Conservation (phyloP, 2,113 vertebrate species). For the Edolisoma coerulescens region DNA sequence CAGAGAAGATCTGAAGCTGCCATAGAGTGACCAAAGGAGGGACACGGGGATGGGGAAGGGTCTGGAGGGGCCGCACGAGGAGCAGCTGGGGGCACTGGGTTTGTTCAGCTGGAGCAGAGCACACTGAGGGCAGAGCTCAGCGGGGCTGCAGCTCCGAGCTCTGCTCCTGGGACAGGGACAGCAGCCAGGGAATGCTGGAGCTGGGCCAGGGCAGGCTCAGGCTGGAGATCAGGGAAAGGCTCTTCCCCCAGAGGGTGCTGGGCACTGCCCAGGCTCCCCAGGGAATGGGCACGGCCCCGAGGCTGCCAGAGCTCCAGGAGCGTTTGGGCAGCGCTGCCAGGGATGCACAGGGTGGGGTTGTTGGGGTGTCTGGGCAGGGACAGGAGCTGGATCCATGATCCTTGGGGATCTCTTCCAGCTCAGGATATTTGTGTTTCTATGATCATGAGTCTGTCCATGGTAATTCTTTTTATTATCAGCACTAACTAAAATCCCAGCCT, state of each 20-base stretch:
- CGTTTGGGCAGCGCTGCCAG: accelerated
- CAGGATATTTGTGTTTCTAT: background rate
- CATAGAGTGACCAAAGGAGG: background rate
- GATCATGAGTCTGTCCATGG: background rate
- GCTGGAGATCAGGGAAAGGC: accelerated
- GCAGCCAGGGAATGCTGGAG: background rate
- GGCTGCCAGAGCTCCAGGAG: background rate
- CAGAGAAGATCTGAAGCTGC: background rate
- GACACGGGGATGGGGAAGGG: background rate
- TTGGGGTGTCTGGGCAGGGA: accelerated
- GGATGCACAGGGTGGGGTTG: background rate
- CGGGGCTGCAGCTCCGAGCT: background rate
- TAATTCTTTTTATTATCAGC: background rate
- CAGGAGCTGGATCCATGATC: background rate
- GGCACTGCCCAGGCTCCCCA: background rate
- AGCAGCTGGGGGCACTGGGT: background rate
- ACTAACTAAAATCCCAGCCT: background rate
- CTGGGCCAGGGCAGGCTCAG: background rate
- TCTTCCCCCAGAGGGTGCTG: background rate
- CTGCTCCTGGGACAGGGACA: background rate
- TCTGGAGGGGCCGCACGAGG: background rate
- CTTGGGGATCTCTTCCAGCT: background rate
- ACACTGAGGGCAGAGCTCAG: background rate
- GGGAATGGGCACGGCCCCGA: background rate
- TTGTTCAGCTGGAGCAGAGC: background rate